A percentile compares a stretch with the other conserved stretches of the same genome.
phyloP scores from a whole-genome alignment of 2,113 vertebrate genomes.

The Paramormyrops kingsleyae region DNA sequence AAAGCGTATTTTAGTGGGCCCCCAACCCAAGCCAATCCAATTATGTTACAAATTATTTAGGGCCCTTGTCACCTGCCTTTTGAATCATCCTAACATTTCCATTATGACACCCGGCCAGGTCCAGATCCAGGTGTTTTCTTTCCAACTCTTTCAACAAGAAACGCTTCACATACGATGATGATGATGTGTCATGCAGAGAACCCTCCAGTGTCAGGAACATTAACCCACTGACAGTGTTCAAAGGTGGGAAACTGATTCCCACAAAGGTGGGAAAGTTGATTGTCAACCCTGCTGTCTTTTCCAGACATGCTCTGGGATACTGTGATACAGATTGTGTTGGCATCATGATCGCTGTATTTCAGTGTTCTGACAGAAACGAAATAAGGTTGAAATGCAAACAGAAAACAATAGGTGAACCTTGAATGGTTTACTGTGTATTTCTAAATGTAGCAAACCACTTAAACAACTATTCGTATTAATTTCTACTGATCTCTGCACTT shows the following conservation, averaged over 20 bases:
- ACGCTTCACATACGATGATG: background rate
- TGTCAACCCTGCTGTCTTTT: background rate
- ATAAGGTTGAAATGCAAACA: background rate
- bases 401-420: background rate
- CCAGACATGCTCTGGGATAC: background rate
- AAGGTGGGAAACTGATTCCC: background rate
- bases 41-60: background rate
- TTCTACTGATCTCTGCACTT: background rate
- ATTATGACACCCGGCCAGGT: background rate
- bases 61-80: background rate
- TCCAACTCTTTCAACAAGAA: background rate
- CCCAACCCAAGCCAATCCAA: background rate
- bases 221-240: background rate
- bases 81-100: background rate
- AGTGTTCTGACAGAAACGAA: background rate
- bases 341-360: background rate
- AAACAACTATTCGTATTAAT: background rate
- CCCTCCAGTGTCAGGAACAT: background rate
- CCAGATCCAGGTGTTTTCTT: background rate
- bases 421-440: background rate
- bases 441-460: background rate
- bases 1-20: background rate
- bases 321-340: background rate
- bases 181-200: background rate
- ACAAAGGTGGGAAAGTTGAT: no score